Base-by-base conservation (phyloP, 2,888 invertebrate genomes). In the Steinernema scapterisci region DNA sequence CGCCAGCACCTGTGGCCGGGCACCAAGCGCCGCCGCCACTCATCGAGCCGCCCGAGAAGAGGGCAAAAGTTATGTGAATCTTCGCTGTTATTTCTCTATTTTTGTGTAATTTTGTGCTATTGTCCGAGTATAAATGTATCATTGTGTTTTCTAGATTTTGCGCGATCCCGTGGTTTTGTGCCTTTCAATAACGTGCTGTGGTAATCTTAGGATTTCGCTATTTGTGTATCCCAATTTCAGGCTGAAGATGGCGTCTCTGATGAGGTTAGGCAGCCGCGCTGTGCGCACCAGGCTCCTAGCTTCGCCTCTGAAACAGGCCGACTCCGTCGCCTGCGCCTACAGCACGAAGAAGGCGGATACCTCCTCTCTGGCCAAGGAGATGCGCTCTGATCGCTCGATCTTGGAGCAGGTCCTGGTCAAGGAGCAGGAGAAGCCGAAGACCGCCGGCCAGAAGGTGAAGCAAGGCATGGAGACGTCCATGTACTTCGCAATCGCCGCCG, bases 401-500 rank as follows among this genome's bases (percentile, higher is more conserved):
- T 31, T 63, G 63, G 63, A 63, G 31, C 63, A 63, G 31, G 63
- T 63, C 5, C 27, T 63, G 31, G 16, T 27, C 3, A 52, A 78
- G 44, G 25, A 73, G 21, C 75, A 80, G n/a, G 77, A 78, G 21
- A 75, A 82, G 63, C 81, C 81, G 11, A 82, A 76, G 46, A 80
- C 81, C 19, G 75, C 82, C n/a, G 82, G 80, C 25, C 79, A 82
- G 73, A 80, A 80, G 73, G 79, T 79, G 46, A 80, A 80, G 71
- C 81, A 81, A 63, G 74, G 73, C 16, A 83, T 83, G 31, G 80
- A 81, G 70, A 85, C 85, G 75, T 85, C 85, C 25, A 82, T 85
- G 52, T 79, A 84, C 77, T 85, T 84, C 78, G 79, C 78, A 0
- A 77, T 81, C 3, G 81, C 82, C 0, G 75, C 78, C 1, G 83